These are phyloP conservation scores for Brotula barbata DNA, from an alignment of 2,797 vertebrate genomes.

Conservation along the genomic window DNA sequence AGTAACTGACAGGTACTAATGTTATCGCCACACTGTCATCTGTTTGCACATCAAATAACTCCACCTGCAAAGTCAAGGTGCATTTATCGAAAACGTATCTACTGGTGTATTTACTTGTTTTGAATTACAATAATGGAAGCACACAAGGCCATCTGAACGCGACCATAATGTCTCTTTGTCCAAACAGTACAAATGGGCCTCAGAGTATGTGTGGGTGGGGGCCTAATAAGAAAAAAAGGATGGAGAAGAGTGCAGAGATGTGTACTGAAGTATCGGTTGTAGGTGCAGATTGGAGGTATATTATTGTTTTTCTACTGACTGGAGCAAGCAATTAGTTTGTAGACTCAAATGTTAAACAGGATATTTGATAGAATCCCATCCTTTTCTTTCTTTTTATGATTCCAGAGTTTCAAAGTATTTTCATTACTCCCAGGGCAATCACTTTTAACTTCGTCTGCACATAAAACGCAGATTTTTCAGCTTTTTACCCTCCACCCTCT, in stretches of 20 bases:
- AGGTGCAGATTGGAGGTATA: too few species aligned
- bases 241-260: conserved; percentile 54
- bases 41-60: conserved; percentile 22
- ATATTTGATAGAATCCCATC: too few species aligned
- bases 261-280: too few species aligned
- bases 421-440: too few species aligned
- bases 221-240: conserved; percentile 63
- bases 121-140: conserved; percentile 5
- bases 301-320: too few species aligned
- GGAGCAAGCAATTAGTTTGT: too few species aligned
- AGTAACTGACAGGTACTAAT: conserved; percentile 50
- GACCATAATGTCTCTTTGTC: conserved; percentile 31
- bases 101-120: conserved; percentile 19
- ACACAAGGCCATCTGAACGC: conserved; percentile 21
- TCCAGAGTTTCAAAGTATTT: too few species aligned
- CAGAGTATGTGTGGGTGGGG: conserved; percentile 58
- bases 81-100: neutral
- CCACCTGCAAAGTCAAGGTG: neutral
- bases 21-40: conserved; percentile 25
- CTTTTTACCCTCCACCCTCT: conserved; percentile 35
- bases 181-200: conserved; percentile 23
- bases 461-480: conserved; percentile 38
- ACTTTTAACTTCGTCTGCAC: conserved; percentile 7
- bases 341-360: too few species aligned
- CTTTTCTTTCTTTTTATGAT: too few species aligned